Evolutionary conservation across 2,888 invertebrate species (phyloP).

Genomic region (Dermolepida albohirtum): DNA sequence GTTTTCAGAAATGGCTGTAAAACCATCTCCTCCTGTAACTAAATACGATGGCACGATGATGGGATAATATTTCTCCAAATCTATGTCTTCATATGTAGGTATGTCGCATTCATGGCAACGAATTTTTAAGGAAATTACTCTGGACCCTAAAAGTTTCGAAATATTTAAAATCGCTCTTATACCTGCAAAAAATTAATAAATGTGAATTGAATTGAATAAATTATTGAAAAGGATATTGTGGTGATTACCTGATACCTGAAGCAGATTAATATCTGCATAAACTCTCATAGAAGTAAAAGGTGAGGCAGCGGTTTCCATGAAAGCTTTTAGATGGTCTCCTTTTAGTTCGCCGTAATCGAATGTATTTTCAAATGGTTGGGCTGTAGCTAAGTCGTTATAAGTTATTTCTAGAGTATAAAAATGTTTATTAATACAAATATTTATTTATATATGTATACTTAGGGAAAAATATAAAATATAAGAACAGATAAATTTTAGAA

Average conservation of each 20-base stretch:
- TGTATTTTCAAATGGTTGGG: conserved; percentile 82
- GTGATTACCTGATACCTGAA: conserved; percentile 69
- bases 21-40: conserved; percentile 77
- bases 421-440: not conserved
- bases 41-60: conserved; percentile 72
- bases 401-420: conserved; percentile 72
- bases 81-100: conserved; percentile 73
- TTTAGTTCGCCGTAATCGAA: conserved; percentile 65
- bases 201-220: not conserved
- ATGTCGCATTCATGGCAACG: conserved; percentile 74
- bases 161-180: conserved; percentile 73
- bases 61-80: conserved; percentile 69
- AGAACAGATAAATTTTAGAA: too few relatives aligned
- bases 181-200: conserved; percentile 62
- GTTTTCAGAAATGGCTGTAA: conserved; percentile 66
- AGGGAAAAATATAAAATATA: too few relatives aligned
- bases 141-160: conserved; percentile 68
- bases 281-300: conserved; percentile 53
- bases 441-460: too few relatives aligned
- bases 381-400: conserved; percentile 75
- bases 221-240: not conserved
- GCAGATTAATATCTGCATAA: conserved; percentile 65
- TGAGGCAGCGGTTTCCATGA: conserved; percentile 70
- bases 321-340: conserved; percentile 44
- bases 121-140: conserved; percentile 70